A percentile compares a stretch with the other conserved stretches of the same genome.
These are phyloP conservation scores for Lamprotornis superbus DNA, from an alignment of 2,113 vertebrate genomes.

Conservation along the genomic window DNA sequence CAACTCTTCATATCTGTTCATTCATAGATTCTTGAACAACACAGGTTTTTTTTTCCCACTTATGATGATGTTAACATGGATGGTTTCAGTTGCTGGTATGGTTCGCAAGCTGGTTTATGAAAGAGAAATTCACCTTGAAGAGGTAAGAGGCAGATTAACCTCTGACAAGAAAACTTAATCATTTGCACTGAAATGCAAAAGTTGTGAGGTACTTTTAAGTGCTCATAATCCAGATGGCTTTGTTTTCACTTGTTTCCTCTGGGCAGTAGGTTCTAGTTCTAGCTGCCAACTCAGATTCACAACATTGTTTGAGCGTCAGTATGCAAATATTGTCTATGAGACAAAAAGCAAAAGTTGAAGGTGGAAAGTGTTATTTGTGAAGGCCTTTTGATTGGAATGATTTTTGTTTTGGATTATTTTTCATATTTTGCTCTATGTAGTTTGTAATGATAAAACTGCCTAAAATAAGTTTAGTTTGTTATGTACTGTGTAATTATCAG, in stretches of 20 bases:
- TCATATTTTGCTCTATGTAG: neutral
- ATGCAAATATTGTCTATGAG: neutral
- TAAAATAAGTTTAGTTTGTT: neutral
- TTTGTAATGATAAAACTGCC: neutral
- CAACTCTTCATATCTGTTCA: neutral
- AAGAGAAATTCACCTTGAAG: conserved; percentile 73
- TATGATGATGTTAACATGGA: conserved; percentile 76
- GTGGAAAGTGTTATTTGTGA: neutral
- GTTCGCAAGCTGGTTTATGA: conserved; percentile 76
- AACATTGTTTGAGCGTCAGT: neutral
- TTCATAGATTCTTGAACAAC: conserved; percentile 74
- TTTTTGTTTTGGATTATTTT: neutral
- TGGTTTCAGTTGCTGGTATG: conserved; percentile 71
- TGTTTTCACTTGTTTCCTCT: neutral
- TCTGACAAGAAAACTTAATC: neutral
- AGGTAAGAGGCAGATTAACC: conserved; percentile 42
- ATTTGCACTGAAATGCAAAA: neutral
- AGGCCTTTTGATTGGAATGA: neutral
- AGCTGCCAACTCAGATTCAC: neutral
- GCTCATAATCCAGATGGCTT: neutral
- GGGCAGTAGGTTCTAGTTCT: neutral
- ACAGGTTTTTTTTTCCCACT: conserved; percentile 72
- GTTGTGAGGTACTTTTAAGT: neutral
- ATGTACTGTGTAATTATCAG: neutral
- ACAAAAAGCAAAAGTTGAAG: neutral